A percentile compares a stretch with the other conserved stretches of the same genome.
Conservation (phyloP, 2,888 invertebrate species). For the Rapana venosa region DNA sequence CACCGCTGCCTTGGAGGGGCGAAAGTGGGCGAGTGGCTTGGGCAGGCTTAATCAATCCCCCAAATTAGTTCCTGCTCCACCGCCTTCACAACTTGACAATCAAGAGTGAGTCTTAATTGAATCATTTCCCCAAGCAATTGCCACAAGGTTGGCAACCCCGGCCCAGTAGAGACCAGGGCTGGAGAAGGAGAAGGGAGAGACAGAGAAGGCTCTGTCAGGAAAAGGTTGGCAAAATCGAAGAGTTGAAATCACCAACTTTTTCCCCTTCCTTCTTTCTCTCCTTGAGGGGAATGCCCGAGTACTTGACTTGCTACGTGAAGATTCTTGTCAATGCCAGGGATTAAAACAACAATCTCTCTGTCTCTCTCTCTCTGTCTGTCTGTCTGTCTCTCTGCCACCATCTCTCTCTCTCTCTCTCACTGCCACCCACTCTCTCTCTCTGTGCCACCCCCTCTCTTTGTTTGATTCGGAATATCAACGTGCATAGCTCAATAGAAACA, state of each 20-base stretch:
- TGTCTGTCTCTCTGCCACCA: background rate
- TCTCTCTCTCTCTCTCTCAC: background rate
- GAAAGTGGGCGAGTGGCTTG: slow-evolving; percentile 21
- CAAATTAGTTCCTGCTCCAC: slow-evolving; percentile 48
- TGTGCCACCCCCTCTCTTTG: no score
- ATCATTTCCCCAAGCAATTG: slow-evolving; percentile 53
- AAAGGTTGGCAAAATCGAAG: slow-evolving; percentile 6
- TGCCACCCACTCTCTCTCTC: no score
- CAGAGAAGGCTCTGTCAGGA: background rate
- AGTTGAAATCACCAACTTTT: slow-evolving; percentile 9
- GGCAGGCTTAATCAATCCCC: slow-evolving; percentile 49
- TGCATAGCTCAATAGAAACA: no score
- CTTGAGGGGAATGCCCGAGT: background rate
- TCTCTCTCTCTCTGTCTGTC: background rate
- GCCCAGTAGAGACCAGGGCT: slow-evolving; percentile 8
- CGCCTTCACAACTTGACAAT: slow-evolving; percentile 51
- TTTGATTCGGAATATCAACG: no score
- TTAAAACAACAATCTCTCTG: background rate
- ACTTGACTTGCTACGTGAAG: background rate
- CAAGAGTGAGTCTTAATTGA: slow-evolving; percentile 53
- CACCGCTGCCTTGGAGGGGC: background rate
- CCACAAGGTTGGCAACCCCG: slow-evolving; percentile 27
- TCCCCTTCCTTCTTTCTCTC: background rate
- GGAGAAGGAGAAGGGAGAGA: background rate
- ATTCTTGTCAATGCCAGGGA: background rate